phyloP scores from a whole-genome alignment of 2,888 invertebrate species.

The Drosophila leonis region DNA sequence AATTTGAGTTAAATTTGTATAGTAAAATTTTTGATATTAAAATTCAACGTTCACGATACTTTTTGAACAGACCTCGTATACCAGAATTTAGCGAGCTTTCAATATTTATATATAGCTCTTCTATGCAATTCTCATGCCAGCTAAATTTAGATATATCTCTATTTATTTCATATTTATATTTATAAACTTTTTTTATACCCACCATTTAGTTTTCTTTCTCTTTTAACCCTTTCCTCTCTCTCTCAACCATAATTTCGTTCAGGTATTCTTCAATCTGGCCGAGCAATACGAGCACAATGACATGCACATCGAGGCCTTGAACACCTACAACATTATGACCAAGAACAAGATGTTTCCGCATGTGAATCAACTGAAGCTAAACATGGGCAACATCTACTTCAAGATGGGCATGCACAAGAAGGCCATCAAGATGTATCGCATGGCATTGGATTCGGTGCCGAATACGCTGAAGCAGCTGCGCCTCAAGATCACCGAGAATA shows the following conservation, averaged over 20 bases:
- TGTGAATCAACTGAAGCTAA: slow-evolving; percentile 96
- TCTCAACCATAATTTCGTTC: slow-evolving; percentile 8
- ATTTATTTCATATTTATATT: not conserved
- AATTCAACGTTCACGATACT: too few species aligned
- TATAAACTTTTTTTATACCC: too few species aligned
- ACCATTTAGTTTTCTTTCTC: not conserved
- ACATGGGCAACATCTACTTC: slow-evolving; percentile 99
- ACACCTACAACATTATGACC: slow-evolving; percentile 97
- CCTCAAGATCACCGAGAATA: slow-evolving; percentile 99
- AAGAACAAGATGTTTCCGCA: slow-evolving; percentile 97
- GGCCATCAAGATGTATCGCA: slow-evolving; percentile 98
- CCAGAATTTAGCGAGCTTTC: too few species aligned
- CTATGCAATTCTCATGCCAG: too few species aligned
- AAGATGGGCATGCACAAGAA: slow-evolving; percentile 97
- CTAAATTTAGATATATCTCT: too few species aligned
- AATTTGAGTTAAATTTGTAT: too few species aligned
- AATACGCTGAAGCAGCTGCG: slow-evolving; percentile 96
- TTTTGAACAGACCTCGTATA: too few species aligned
- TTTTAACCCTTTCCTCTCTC: not conserved
- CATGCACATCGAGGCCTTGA: slow-evolving; percentile 97
- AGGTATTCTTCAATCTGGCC: slow-evolving; percentile 98
- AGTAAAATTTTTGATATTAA: too few species aligned
- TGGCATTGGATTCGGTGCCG: slow-evolving; percentile 99
- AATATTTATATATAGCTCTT: too few species aligned
- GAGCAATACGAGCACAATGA: slow-evolving; percentile 97